Evolutionary conservation across 2,113 vertebrate genomes (phyloP).

Genomic region (Dipodomys merriami): DNA sequence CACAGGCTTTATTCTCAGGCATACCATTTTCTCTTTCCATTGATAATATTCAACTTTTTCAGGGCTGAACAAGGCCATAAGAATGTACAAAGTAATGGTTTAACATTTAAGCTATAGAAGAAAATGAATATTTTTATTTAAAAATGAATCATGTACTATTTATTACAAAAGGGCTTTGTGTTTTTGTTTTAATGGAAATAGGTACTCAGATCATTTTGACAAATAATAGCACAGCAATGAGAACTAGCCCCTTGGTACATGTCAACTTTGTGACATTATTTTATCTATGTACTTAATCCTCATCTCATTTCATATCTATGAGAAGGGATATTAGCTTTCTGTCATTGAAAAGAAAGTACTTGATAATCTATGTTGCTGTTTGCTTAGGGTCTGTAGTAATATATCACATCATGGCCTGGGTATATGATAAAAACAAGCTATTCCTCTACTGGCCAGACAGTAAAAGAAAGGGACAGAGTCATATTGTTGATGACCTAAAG

Average conservation of each 20-base stretch:
- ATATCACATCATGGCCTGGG: background rate
- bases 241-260: background rate
- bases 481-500: background rate
- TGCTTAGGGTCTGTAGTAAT: background rate
- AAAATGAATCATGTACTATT: background rate
- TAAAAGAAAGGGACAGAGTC: background rate
- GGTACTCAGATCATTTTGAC: background rate
- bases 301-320: background rate
- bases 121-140: background rate
- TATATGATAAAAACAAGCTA: background rate
- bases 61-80: background rate
- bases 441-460: background rate
- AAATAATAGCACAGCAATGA: constrained; percentile 12
- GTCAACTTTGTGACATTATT: background rate
- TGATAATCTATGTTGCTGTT: background rate
- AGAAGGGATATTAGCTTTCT: background rate
- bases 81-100: background rate
- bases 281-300: background rate
- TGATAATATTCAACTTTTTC: background rate
- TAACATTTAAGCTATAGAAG: background rate
- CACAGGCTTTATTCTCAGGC: background rate
- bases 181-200: constrained; percentile 1
- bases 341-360: background rate
- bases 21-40: constrained; percentile 26
- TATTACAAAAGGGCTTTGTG: background rate